Evolutionary conservation across 2,113 vertebrate genomes (phyloP), one percentile per base, ranked within the genome.

Genomic region (Mugil cephalus): DNA sequence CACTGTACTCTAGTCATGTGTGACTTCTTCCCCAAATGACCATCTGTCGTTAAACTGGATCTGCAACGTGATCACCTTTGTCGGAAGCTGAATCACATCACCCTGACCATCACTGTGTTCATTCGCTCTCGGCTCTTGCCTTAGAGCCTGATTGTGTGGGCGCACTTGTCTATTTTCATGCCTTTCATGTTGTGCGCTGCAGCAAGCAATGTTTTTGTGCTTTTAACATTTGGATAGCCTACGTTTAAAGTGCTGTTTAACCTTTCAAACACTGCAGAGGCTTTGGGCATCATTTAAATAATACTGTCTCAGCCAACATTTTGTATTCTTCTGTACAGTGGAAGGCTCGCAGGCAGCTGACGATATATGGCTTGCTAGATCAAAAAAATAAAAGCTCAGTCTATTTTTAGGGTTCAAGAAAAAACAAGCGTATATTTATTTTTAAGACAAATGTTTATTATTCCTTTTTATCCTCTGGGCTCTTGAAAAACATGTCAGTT

Each of bases 371-470:
- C 77, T 75, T 53, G 50, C 40, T 12, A 70, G 83, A 83, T 87
- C 71, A 87, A 84, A 83, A 74, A 76, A 74, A 82, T n/a, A 71
- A 63, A 47, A 70, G 11, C 21, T 1, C 4, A 1, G 35, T 83
- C 88, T 90, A 88, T 89, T 88, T 91, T 89, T 90, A 89, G 84
- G 59, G 52, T 84, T 81, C 39, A 79, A 82, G 81, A 54, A 39
- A 82, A 77, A 80, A n/a, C n/a, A 30, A 56, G 64, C 64, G 78
- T 77, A 74, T 88, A 56, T 89, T 90, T 90, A 89, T 90, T 90
- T 91, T 91, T 88, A 88, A 84, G 89, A 87, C 85, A 90, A 89
- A 88, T 90, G 79, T 87, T 89, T 88, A 87, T 89, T 84, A 79
- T 84, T 74, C 72, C 60, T 85, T 86, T 88, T 90, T 79, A 84